Evolutionary conservation across 2,113 vertebrate species (phyloP).

Genomic region (Leuciscus idus): DNA sequence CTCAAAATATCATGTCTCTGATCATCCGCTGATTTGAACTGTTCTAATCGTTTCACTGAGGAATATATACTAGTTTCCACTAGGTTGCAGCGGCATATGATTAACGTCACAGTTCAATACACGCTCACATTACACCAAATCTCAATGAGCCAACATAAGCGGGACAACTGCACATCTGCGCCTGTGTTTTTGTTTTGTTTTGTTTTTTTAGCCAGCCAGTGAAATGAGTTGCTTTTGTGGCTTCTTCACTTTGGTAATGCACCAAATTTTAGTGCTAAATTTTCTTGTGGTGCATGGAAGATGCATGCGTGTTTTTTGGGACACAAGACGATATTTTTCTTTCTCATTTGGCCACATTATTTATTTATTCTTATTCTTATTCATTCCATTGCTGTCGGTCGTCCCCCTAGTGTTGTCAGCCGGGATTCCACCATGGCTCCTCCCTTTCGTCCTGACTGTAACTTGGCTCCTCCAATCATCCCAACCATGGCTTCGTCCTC

Average conservation of each 20-base stretch:
- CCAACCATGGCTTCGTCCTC: too few relatives aligned
- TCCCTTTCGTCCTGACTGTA: too few relatives aligned
- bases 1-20: slow-evolving; percentile 33
- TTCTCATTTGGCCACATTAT: too few relatives aligned
- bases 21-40: slow-evolving; percentile 38
- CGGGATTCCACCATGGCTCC: too few relatives aligned
- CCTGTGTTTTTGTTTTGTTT: background rate
- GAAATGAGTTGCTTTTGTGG: background rate
- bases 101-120: slow-evolving; percentile 7
- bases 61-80: slow-evolving; percentile 6
- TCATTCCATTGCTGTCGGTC: too few relatives aligned
- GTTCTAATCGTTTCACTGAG: slow-evolving; percentile 15
- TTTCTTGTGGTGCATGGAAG: background rate
- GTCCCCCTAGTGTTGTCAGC: too few relatives aligned
- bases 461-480: too few relatives aligned
- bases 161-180: slow-evolving; percentile 23
- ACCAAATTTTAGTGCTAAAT: background rate
- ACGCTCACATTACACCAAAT: slow-evolving; percentile 15
- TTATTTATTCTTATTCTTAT: too few relatives aligned
- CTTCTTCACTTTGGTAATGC: background rate
- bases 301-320: background rate
- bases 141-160: slow-evolving; percentile 5
- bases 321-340: too few relatives aligned
- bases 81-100: slow-evolving; percentile 11
- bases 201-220: background rate